Evolutionary conservation across 2,113 vertebrate genomes (phyloP).

Genomic region (Eupsittula cactorum): DNA sequence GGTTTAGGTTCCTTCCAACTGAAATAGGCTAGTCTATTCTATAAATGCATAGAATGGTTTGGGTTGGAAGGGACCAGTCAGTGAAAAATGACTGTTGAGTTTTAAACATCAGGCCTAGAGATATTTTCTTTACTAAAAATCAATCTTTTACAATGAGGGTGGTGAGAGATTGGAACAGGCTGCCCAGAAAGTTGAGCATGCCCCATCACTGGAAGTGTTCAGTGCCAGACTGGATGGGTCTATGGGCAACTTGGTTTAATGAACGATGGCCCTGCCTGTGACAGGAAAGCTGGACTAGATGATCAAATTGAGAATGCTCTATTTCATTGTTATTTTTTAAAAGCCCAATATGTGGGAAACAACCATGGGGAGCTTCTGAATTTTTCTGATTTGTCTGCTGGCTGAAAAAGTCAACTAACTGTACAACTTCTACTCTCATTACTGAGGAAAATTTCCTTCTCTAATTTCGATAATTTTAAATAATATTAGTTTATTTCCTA

Average conservation of each 20-base stretch:
- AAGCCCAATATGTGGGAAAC: not conserved
- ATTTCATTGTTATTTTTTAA: not conserved
- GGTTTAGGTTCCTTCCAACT: not conserved
- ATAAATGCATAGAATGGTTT: not conserved
- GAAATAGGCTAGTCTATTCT: not conserved
- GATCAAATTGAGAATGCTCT: not conserved
- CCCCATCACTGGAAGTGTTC: not conserved
- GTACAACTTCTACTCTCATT: not conserved
- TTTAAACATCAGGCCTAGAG: not conserved
- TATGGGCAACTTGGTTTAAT: not conserved
- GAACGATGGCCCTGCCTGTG: not conserved
- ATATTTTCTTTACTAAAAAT: not conserved
- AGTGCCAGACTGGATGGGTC: fast-evolving
- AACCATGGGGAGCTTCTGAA: not conserved
- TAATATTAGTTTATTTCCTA: not conserved
- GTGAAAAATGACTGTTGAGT: not conserved
- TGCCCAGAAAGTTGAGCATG: not conserved
- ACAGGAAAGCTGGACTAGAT: not conserved
- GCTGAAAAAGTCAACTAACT: not conserved
- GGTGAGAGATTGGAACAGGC: not conserved
- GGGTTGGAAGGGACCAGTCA: not conserved
- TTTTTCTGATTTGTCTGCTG: not conserved
- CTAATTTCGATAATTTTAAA: not conserved
- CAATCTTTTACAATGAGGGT: not conserved
- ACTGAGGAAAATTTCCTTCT: not conserved